Percentiles rank a stretch among this genome's conserved stretches.
phyloP scores from a whole-genome alignment of 2,888 invertebrate genomes.

The Desoria tigrina region DNA sequence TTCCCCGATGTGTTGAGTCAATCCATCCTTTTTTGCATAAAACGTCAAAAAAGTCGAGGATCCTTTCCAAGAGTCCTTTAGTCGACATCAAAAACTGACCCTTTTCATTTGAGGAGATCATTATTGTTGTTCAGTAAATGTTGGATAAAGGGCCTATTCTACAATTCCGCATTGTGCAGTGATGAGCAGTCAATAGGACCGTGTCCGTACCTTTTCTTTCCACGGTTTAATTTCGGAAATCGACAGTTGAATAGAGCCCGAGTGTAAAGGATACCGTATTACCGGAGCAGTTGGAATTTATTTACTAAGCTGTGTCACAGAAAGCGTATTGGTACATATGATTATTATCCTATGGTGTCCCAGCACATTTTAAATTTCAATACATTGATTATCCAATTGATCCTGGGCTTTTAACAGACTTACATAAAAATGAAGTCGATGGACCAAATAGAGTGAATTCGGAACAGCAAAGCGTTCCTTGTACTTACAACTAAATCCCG shows the following conservation, averaged over 20 bases:
- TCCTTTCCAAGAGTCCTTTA: not conserved
- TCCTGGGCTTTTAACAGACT: too few species aligned
- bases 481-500: not conserved
- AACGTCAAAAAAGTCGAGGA: conserved; percentile 1
- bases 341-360: too few species aligned
- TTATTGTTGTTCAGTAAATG: conserved; percentile 1
- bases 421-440: too few species aligned
- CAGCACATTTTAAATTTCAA: too few species aligned
- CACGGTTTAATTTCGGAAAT: conserved; percentile 4
- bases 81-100: not conserved
- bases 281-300: too few species aligned
- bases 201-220: not conserved
- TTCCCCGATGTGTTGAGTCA: conserved; percentile 17
- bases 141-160: not conserved
- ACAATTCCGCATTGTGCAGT: not conserved
- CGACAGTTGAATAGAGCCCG: not conserved
- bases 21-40: conserved; percentile 10
- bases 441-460: too few species aligned
- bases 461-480: not conserved
- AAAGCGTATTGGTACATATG: too few species aligned
- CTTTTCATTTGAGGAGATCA: not conserved
- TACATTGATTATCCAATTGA: too few species aligned
- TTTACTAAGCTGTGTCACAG: too few species aligned
- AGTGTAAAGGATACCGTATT: not conserved
- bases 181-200: not conserved